Conservation (phyloP, 2,113 vertebrate species). For the Sula dactylatra region DNA sequence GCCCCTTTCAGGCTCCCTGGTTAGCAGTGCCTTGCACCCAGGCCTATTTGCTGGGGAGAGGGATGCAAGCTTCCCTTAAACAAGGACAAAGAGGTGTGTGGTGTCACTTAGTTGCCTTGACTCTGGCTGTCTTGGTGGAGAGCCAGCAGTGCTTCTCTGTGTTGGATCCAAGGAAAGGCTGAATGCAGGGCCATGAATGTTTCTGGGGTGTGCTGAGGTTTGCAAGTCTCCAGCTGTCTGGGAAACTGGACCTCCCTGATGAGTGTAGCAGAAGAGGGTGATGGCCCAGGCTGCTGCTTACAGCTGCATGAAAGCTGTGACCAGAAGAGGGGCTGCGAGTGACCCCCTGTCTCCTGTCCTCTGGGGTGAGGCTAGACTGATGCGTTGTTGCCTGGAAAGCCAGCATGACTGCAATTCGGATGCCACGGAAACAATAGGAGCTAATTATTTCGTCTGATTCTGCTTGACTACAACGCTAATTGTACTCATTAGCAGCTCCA, state of each 20-base stretch:
- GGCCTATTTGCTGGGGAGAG: background rate
- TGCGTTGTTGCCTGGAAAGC: background rate
- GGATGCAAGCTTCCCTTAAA: background rate
- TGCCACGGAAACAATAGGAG: conserved; percentile 9
- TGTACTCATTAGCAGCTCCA: conserved; percentile 54
- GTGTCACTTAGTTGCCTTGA: background rate
- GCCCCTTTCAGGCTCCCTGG: background rate
- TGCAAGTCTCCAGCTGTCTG: background rate
- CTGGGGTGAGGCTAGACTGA: background rate
- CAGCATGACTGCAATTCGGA: background rate
- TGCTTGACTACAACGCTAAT: conserved; percentile 54
- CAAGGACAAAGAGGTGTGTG: background rate
- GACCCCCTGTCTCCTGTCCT: background rate
- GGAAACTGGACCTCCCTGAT: background rate
- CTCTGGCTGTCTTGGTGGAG: background rate
- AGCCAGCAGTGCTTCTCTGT: background rate
- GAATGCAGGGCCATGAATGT: background rate
- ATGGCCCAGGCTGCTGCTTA: background rate
- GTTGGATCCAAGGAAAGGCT: background rate
- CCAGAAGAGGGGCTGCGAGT: background rate
- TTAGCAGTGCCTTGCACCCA: background rate
- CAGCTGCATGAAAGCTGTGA: background rate
- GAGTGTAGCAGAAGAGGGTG: background rate
- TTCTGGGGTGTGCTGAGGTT: background rate
- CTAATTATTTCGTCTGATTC: conserved; percentile 56